Percentiles rank a stretch among this genome's conserved stretches.
phyloP scores from a whole-genome alignment of 1,140 invertebrate species.

The Drosophila orena region DNA sequence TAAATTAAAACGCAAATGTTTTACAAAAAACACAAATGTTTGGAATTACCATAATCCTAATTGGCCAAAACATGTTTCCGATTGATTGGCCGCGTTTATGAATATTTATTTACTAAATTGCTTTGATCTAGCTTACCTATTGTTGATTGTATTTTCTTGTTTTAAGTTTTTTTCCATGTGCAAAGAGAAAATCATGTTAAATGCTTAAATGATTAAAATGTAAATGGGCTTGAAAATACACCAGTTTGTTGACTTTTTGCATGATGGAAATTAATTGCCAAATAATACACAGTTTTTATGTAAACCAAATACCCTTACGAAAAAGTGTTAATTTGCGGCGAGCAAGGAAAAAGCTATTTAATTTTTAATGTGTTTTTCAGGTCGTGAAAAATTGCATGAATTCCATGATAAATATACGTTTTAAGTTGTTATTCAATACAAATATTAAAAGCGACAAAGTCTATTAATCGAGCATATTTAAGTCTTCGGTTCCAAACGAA shows the following conservation, averaged over 20 bases:
- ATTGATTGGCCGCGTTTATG: neutral
- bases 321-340: neutral
- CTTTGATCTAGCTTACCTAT: neutral
- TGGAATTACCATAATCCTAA: conserved; percentile 34
- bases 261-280: conserved; percentile 15
- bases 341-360: neutral
- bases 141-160: neutral
- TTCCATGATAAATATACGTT: neutral
- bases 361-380: neutral
- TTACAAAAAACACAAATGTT: conserved; percentile 9
- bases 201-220: conserved; percentile 7
- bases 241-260: conserved; percentile 4
- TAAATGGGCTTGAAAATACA: conserved; percentile 1
- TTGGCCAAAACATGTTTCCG: conserved; percentile 2
- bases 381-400: neutral
- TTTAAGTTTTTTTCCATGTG: neutral
- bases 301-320: conserved; percentile 12
- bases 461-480: neutral
- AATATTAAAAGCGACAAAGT: neutral
- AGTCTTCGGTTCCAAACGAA: neutral
- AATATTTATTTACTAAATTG: conserved; percentile 8
- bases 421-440: neutral
- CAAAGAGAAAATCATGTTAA: neutral
- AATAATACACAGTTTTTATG: conserved; percentile 30
- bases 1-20: no score